Percentiles rank a stretch among this genome's conserved stretches.
Conservation (phyloP, 2,113 vertebrate species). For the Mus musculus region DNA sequence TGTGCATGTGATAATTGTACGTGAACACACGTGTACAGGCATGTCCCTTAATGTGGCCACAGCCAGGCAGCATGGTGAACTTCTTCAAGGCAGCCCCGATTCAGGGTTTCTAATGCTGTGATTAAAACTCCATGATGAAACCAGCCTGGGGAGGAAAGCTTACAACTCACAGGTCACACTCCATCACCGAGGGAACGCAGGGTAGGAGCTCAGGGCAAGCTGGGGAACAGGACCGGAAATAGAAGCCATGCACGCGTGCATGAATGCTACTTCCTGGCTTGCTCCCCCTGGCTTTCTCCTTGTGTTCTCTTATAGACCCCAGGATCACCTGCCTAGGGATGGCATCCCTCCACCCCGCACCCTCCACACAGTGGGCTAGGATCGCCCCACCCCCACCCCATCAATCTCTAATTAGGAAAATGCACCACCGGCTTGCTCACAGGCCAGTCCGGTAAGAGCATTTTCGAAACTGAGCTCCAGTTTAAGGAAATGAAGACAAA, state of each 20-base stretch:
- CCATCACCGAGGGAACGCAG: background rate
- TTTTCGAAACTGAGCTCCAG: background rate
- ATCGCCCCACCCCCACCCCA: background rate
- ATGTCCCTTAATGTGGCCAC: background rate
- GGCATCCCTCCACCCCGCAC: too few species aligned
- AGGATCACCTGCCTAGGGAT: background rate
- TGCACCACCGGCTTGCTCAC: background rate
- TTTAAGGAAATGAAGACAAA: background rate
- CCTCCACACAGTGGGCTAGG: too few species aligned
- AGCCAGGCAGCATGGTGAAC: background rate
- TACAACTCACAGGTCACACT: background rate
- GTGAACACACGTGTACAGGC: background rate
- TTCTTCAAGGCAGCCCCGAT: background rate
- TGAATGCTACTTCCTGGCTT: background rate
- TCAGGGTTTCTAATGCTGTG: background rate
- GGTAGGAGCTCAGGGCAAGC: background rate
- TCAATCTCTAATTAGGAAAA: background rate
- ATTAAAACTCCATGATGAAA: background rate
- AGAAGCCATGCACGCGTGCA: fast-evolving
- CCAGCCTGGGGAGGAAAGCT: background rate
- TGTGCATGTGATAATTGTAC: background rate
- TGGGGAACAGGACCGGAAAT: background rate
- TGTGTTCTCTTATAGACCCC: background rate
- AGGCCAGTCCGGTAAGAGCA: background rate
- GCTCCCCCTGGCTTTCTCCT: background rate